Evolutionary conservation across 35 echinoderm and acorn worm genomes (phyloP).

Genomic region (Apostichopus japonicus): DNA sequence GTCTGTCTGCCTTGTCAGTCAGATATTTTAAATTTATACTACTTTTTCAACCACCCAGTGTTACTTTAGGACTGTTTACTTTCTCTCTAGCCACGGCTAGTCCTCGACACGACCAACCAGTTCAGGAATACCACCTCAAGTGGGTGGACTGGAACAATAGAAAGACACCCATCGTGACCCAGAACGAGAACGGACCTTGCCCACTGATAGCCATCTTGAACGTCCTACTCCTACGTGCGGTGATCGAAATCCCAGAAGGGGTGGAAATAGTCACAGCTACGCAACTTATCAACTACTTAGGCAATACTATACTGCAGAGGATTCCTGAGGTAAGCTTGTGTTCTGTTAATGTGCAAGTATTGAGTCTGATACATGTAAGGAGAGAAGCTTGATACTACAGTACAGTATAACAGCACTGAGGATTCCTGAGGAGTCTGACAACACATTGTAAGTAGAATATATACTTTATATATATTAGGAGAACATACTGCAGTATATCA

Average conservation of each 20-base stretch:
- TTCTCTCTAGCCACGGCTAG: constrained; percentile 41
- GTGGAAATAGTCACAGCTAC: constrained; percentile 89
- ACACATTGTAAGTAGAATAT: too few relatives aligned
- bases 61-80: not conserved
- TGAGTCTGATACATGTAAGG: not conserved
- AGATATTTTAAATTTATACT: too few relatives aligned
- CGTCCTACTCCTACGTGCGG: constrained; percentile 77
- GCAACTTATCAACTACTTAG: constrained; percentile 92
- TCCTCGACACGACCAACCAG: constrained; percentile 57
- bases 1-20: too few relatives aligned
- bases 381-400: too few relatives aligned
- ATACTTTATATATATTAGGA: too few relatives aligned
- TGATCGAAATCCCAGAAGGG: constrained; percentile 73
- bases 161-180: constrained; percentile 89
- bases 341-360: not conserved
- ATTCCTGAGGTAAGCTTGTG: constrained; percentile 73
- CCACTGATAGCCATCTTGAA: constrained; percentile 91
- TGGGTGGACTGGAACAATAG: constrained; percentile 85
- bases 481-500: too few relatives aligned
- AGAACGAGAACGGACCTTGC: constrained; percentile 95
- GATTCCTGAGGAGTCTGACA: too few relatives aligned
- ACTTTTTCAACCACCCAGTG: too few relatives aligned
- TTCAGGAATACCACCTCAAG: constrained; percentile 93
- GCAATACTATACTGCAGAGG: constrained; percentile 78
- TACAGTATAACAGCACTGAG: too few relatives aligned